Base-by-base conservation (phyloP, 2,888 invertebrate species). In the Augochlorella aurata region DNA sequence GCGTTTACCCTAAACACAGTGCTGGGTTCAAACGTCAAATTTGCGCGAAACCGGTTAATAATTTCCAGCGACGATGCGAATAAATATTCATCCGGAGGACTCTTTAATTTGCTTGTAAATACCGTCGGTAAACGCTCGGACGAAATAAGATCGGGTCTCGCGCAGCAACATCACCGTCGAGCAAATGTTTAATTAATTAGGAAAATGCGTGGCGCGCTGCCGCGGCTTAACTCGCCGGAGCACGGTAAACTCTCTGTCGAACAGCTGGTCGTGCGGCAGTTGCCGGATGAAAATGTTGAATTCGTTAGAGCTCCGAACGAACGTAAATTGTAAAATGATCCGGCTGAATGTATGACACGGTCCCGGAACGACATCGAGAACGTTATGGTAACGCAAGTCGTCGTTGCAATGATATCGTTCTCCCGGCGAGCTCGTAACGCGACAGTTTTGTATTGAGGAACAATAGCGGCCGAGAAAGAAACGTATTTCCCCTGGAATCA, bases 81-180 rank as follows among this genome's bases (percentile, higher is more conserved):
- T 79, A 81, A 81, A 81, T 79, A 81, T 81, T 81, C 80, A 74
- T 70, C 50, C 50, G 70, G 70, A 7, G 38, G 38, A 58, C 65
- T 10, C 24, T 74, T 81, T 81, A 79, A 74, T 74, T 81, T 45
- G 69, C 80, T 65, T 65, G 69, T 54, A 79, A 79, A 81, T 74
- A 66, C 29, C 54, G 18, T 18, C 8, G 50, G 8, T 21, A 14
- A 14, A 29, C 50, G 52, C 9, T 38, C 21, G 54, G 29, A 44
- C 24, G 65, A 74, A 77, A 81, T 79, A 79, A 79, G 69, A 45
- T 66, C 66, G 47, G 0, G 8, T 12, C 21, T n/a, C 21, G 14
- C 1, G 9, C 29, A 14, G 72, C 54, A 71, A 21, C 58, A 45
- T 71, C 24, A 24, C 9, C 49, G 69, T 3, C 24, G 50, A 58